Percentiles rank a stretch among this genome's conserved stretches.
phyloP scores from a whole-genome alignment of 2,113 vertebrate genomes.

The Strigops habroptila region DNA sequence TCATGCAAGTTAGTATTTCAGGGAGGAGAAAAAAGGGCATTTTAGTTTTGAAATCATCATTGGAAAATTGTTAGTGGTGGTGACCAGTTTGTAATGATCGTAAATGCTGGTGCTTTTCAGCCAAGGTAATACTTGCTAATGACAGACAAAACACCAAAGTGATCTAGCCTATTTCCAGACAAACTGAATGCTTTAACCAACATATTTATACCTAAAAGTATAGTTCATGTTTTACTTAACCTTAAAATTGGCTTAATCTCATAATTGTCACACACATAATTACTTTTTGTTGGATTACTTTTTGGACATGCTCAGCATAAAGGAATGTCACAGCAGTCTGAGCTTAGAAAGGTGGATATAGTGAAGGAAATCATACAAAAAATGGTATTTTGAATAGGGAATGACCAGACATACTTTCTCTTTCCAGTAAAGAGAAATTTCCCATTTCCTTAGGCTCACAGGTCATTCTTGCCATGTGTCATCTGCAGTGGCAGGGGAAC shows the following conservation, averaged over 20 bases:
- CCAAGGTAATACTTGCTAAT: not conserved
- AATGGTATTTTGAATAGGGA: not conserved
- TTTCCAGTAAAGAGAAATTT: no score
- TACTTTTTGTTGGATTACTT: not conserved
- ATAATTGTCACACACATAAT: not conserved
- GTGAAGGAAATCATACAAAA: not conserved
- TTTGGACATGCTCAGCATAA: not conserved
- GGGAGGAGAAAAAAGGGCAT: accelerated
- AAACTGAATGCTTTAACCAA: not conserved
- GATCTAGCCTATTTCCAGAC: not conserved
- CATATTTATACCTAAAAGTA: not conserved
- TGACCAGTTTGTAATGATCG: not conserved
- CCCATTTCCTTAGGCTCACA: not conserved
- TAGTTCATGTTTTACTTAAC: conserved; percentile 1
- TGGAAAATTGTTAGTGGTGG: not conserved
- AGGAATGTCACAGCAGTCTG: not conserved
- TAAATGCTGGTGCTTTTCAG: not conserved
- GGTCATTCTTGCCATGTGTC: not conserved
- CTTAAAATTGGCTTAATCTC: not conserved
- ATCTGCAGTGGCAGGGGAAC: not conserved
- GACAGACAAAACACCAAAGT: not conserved
- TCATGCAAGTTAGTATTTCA: not conserved
- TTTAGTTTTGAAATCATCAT: not conserved
- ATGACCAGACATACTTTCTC: not conserved
- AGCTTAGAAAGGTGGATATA: not conserved